These are phyloP conservation scores for Schizopygopsis pylzovi DNA, from an alignment of 2,797 vertebrate species.

Conservation along the genomic window DNA sequence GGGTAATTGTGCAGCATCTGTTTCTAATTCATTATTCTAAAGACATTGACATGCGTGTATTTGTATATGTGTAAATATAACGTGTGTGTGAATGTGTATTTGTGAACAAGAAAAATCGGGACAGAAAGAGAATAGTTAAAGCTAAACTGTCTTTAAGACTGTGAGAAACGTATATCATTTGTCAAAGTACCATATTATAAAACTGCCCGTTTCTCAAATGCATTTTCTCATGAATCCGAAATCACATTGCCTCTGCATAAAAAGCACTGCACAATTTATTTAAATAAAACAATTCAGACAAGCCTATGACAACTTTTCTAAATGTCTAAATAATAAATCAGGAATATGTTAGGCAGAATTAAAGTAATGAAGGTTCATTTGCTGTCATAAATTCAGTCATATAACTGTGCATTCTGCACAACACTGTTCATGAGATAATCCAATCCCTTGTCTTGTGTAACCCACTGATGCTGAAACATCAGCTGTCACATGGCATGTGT, in stretches of 20 bases:
- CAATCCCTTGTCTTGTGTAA: not conserved
- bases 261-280: not conserved
- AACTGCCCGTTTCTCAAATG: not conserved
- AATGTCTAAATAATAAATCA: not conserved
- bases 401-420: too few species aligned
- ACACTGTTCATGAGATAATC: conserved; percentile 33
- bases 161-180: not conserved
- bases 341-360: not conserved
- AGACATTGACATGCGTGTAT: not conserved
- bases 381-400: not conserved
- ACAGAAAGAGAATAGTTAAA: not conserved
- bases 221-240: not conserved
- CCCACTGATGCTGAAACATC: not conserved
- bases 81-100: not conserved
- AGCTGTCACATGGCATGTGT: not conserved
- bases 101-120: not conserved
- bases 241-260: not conserved
- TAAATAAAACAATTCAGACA: not conserved
- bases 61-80: not conserved
- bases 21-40: conserved; percentile 13
- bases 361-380: not conserved
- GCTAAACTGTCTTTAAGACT: not conserved
- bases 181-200: not conserved
- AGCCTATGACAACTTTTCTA: not conserved
- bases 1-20: conserved; percentile 21